These are phyloP conservation scores for Drosophila diplacantha DNA, from an alignment of 2,888 invertebrate species.

Conservation along the genomic window DNA sequence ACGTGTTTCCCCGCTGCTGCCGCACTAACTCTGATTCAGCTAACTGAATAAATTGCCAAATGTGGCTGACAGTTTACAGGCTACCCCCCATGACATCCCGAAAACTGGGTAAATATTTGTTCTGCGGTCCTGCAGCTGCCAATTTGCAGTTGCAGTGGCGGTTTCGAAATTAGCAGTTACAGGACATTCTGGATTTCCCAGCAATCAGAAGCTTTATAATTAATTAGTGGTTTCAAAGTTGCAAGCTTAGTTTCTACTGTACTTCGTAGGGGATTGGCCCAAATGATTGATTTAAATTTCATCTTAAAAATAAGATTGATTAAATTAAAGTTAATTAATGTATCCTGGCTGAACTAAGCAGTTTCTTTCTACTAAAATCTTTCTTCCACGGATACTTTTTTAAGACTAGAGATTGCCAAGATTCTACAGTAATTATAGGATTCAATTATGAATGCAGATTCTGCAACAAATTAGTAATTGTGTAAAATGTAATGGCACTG, in stretches of 20 bases:
- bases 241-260: neutral
- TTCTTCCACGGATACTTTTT: fast-evolving
- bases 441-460: neutral
- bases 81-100: neutral
- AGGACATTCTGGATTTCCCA: neutral
- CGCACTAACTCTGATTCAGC: conserved; percentile 35
- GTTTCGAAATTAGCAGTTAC: conserved; percentile 2
- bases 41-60: conserved; percentile 55
- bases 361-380: neutral
- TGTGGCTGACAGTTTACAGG: conserved; percentile 34
- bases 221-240: neutral
- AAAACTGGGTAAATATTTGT: conserved; percentile 54
- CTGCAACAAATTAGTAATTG: neutral
- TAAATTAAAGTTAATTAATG: neutral
- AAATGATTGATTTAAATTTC: neutral
- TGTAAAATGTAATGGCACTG: neutral
- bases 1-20: conserved; percentile 37
- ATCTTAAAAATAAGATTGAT: neutral
- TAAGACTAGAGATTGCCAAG: neutral
- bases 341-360: neutral
- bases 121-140: conserved; percentile 47
- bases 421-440: neutral
- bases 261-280: neutral
- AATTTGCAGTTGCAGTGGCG: conserved; percentile 30
- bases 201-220: neutral